Conservation (phyloP, 2,113 vertebrate species). For the Capreolus pygargus region DNA sequence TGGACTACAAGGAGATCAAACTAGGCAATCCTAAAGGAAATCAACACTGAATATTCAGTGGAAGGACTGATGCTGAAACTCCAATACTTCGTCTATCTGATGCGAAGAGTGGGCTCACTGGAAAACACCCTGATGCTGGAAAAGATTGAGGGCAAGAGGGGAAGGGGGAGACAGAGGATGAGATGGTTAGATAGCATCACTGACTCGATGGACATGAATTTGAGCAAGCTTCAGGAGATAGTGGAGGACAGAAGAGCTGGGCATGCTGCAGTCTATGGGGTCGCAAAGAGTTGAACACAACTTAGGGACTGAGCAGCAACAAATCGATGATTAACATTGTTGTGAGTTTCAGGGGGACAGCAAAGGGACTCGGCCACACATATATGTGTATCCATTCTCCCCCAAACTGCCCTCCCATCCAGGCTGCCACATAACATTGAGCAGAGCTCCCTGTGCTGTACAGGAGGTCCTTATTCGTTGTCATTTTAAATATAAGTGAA, state of each 20-base stretch:
- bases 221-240: background rate
- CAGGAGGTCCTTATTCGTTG: background rate
- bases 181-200: background rate
- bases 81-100: background rate
- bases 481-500: background rate
- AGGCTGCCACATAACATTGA: background rate
- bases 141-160: background rate
- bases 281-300: background rate
- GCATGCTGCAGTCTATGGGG: background rate
- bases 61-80: background rate
- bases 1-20: background rate
- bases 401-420: background rate
- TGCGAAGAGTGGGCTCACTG: background rate
- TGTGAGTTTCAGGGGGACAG: background rate
- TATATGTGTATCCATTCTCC: background rate
- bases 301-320: background rate
- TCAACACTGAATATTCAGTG: background rate
- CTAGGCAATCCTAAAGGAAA: background rate
- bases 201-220: background rate
- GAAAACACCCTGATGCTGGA: background rate
- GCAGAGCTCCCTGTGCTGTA: background rate
- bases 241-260: background rate
- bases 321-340: background rate
- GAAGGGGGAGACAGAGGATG: background rate
- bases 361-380: background rate